phyloP scores from a whole-genome alignment of 2,113 vertebrate species.

The Oreochromis tanganicae region DNA sequence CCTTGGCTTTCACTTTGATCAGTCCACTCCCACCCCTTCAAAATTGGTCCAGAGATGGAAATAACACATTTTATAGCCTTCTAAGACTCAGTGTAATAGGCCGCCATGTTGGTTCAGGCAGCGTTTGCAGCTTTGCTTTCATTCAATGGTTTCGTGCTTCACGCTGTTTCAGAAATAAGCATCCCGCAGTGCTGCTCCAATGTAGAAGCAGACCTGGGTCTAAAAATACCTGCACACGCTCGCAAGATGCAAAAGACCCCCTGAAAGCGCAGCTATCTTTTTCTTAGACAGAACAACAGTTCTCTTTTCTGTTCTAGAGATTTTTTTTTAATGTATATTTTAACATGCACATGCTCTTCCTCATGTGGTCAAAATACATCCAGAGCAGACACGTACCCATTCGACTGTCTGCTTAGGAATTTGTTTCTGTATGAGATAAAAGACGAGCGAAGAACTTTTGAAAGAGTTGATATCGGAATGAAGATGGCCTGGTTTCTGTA shows the following conservation, averaged over 20 bases:
- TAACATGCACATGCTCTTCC: not conserved
- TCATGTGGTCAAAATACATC: not conserved
- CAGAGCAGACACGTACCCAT: not conserved
- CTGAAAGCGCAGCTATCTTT: not conserved
- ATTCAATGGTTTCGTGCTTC: not conserved
- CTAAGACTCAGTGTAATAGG: not conserved
- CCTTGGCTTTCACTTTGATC: not conserved
- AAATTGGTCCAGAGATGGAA: not conserved
- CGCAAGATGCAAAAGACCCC: slow-evolving; percentile 7
- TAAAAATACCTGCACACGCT: slow-evolving; percentile 55
- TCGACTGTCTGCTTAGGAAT: not conserved
- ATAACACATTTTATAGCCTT: not conserved
- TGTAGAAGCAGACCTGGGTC: slow-evolving; percentile 26
- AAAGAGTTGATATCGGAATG: not conserved
- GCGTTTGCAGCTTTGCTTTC: slow-evolving; percentile 21
- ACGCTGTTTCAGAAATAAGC: slow-evolving; percentile 33
- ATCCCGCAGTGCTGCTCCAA: slow-evolving; percentile 31
- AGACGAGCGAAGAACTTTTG: slow-evolving; percentile 2
- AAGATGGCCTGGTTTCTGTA: slow-evolving; percentile 41
- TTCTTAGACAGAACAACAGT: not conserved
- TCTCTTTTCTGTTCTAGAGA: not conserved
- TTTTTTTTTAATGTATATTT: not conserved
- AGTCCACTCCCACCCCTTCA: not conserved
- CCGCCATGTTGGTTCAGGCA: not conserved
- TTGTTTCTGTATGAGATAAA: not conserved